phyloP scores from a whole-genome alignment of 2,888 invertebrate genomes.

The Drosophila mimica region DNA sequence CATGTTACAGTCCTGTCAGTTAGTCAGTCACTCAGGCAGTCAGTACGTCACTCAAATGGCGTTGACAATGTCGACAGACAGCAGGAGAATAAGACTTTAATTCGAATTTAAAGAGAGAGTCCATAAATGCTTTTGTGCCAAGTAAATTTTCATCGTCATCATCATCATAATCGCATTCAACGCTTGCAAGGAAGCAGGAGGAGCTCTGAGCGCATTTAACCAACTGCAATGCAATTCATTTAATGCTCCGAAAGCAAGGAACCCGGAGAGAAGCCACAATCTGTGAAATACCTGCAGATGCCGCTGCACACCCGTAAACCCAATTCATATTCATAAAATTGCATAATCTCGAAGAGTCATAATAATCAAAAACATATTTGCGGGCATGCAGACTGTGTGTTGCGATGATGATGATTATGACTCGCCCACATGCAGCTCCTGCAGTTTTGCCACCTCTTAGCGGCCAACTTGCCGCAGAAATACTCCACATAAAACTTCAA shows the following conservation, averaged over 20 bases:
- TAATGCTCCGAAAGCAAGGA: conserved; percentile 41
- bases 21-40: conserved; percentile 56
- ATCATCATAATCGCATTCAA: conserved; percentile 39
- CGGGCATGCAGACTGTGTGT: conserved; percentile 61
- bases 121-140: conserved; percentile 56
- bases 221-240: conserved; percentile 62
- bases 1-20: conserved; percentile 23
- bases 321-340: conserved; percentile 81
- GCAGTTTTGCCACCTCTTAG: conserved; percentile 27
- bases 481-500: conserved; percentile 75
- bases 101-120: conserved; percentile 55
- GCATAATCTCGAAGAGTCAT: conserved; percentile 81
- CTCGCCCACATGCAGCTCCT: conserved; percentile 22
- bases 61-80: conserved; percentile 73
- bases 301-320: conserved; percentile 53
- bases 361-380: conserved; percentile 82
- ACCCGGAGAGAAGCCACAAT: conserved; percentile 30
- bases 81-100: conserved; percentile 76
- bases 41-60: conserved; percentile 67
- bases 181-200: conserved; percentile 21
- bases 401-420: conserved; percentile 21
- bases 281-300: conserved; percentile 51
- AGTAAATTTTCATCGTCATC: conserved; percentile 52
- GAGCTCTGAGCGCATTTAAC: conserved; percentile 29
- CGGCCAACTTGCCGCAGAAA: conserved; percentile 58